phyloP scores from a whole-genome alignment of 2,113 vertebrate genomes.

The Lophius piscatorius region DNA sequence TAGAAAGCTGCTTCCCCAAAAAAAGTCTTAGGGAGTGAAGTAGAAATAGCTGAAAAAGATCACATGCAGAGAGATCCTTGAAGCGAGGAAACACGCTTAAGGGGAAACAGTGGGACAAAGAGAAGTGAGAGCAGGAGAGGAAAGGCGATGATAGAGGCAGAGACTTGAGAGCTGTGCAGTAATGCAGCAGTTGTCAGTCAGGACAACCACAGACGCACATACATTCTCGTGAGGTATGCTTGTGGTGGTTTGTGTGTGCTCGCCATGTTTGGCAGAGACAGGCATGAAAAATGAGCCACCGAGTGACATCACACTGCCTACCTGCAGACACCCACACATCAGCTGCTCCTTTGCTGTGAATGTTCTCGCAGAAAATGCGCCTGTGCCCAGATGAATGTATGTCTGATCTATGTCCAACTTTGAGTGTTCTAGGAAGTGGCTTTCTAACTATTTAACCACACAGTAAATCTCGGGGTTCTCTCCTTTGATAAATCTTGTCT shows the following conservation, averaged over 20 bases:
- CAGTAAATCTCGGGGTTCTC: too few relatives aligned
- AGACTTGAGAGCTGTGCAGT: too few relatives aligned
- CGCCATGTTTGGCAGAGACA: slow-evolving; percentile 33
- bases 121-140: neutral
- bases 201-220: slow-evolving; percentile 3
- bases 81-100: slow-evolving; percentile 2
- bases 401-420: slow-evolving; percentile 47
- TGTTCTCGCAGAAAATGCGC: slow-evolving; percentile 41
- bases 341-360: slow-evolving; percentile 54
- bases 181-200: slow-evolving; percentile 19
- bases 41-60: slow-evolving; percentile 6
- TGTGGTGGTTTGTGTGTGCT: slow-evolving; percentile 14
- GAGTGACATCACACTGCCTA: slow-evolving; percentile 61
- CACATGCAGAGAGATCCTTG: neutral
- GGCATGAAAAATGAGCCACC: slow-evolving; percentile 40
- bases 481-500: slow-evolving; percentile 12
- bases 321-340: slow-evolving; percentile 72
- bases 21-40: neutral
- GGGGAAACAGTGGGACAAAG: neutral
- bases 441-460: slow-evolving; percentile 10
- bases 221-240: slow-evolving; percentile 5
- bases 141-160: neutral
- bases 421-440: slow-evolving; percentile 4
- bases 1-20: slow-evolving; percentile 17
- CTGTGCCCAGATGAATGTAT: slow-evolving; percentile 28